A percentile compares a stretch with the other conserved stretches of the same genome.
Conservation (phyloP, 2,113 vertebrate genomes). For the Illadopsis cleaveri region DNA sequence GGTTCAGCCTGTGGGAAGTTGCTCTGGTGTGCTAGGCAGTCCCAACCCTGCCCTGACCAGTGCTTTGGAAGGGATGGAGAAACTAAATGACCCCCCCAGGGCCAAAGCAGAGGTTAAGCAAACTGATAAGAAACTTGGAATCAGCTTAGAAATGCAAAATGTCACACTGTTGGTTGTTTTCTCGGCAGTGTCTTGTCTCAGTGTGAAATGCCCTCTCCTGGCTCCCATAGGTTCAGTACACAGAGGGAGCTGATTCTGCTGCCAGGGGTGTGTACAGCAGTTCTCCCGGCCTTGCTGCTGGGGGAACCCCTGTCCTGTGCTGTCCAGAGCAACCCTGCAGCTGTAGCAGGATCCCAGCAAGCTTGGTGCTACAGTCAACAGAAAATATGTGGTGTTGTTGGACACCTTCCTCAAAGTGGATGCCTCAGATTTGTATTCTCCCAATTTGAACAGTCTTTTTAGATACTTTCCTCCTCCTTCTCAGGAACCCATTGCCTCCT, state of each 20-base stretch:
- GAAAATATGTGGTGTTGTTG: rapidly evolving
- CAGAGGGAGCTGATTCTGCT: background rate
- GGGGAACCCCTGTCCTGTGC: background rate
- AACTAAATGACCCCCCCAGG: background rate
- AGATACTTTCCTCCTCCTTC: background rate
- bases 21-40: background rate
- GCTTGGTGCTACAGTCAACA: background rate
- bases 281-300: background rate
- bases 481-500: background rate
- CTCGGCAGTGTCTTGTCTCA: background rate
- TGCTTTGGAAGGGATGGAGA: background rate
- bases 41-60: background rate
- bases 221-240: background rate
- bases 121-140: background rate
- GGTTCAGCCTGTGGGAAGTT: background rate
- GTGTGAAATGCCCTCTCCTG: background rate
- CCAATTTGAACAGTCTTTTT: background rate
- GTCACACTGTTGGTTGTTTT: background rate
- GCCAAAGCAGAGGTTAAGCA: background rate
- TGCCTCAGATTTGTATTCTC: background rate
- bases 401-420: background rate
- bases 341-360: background rate
- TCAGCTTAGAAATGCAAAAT: background rate
- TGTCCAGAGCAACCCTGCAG: background rate
- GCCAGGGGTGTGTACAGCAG: background rate